Evolutionary conservation across 37 sponge, comb jelly and placozoan genomes (phyloP).

Genomic region (Cliona cf. orientalis): DNA sequence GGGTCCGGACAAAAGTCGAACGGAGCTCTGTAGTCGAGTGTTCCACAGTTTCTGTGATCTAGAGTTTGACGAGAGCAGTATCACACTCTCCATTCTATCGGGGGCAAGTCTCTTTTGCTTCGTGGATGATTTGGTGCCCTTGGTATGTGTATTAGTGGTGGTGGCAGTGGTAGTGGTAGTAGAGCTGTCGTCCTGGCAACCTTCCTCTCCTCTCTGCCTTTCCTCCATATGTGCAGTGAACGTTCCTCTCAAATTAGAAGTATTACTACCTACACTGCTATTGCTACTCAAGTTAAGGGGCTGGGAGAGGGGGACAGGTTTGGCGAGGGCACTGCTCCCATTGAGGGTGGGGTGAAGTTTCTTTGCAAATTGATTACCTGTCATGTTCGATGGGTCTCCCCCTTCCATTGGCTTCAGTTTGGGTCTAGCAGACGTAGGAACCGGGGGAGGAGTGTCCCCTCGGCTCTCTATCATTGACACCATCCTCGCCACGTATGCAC

Average conservation of each 20-base stretch:
- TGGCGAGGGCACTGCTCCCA: neutral
- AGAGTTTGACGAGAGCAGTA: neutral
- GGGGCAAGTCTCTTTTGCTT: neutral
- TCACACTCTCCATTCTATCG: neutral
- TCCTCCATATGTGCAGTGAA: too few species aligned
- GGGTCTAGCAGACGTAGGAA: too few species aligned
- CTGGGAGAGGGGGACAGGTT: neutral
- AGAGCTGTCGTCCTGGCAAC: too few species aligned
- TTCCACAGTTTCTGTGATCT: neutral
- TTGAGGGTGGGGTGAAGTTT: conserved; percentile 1
- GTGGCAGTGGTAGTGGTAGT: too few species aligned
- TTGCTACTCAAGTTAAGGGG: neutral
- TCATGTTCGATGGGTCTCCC: too few species aligned
- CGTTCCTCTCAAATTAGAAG: too few species aligned
- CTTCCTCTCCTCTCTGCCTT: too few species aligned
- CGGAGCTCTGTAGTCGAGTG: neutral
- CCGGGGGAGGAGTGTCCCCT: too few species aligned
- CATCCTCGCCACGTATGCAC: too few species aligned
- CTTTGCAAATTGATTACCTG: too few species aligned
- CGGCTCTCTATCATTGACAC: too few species aligned
- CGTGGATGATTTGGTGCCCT: neutral
- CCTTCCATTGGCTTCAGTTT: too few species aligned
- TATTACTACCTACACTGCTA: neutral
- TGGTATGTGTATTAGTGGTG: neutral
- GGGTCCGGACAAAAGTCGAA: conserved; percentile 6